A percentile compares a stretch with the other conserved stretches of the same genome.
Conservation (phyloP, 2,888 invertebrate genomes). For the Netelia virgata region DNA sequence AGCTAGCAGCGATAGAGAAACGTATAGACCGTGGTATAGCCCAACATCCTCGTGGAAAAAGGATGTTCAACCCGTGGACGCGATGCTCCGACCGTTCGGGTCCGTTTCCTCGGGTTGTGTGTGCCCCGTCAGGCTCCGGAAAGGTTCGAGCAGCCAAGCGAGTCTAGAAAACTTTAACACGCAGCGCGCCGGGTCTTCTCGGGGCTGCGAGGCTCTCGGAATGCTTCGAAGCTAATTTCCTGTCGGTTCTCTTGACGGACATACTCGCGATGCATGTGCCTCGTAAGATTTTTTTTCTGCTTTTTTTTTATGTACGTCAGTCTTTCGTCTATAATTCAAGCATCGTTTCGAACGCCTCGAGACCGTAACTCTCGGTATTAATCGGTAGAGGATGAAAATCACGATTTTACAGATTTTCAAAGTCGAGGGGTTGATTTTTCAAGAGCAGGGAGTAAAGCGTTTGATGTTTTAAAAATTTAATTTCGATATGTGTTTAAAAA, state of each 20-base stretch:
- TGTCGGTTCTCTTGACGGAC: constrained; percentile 56
- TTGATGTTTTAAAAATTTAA: too few species aligned
- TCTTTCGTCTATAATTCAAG: too few species aligned
- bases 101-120: constrained; percentile 68
- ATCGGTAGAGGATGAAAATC: too few species aligned
- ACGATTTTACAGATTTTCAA: too few species aligned
- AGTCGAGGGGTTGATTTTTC: too few species aligned
- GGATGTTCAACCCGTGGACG: constrained; percentile 72
- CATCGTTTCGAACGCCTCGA: too few species aligned
- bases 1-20: background rate
- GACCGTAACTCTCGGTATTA: too few species aligned
- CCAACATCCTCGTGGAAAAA: constrained; percentile 56
- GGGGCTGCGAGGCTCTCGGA: constrained; percentile 16
- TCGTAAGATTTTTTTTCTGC: constrained; percentile 33
- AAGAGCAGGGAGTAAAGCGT: too few species aligned
- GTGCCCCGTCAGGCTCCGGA: constrained; percentile 54
- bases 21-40: constrained; percentile 25
- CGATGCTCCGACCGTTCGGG: constrained; percentile 67
- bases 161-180: constrained; percentile 61
- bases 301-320: background rate
- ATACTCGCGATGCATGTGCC: constrained; percentile 14
- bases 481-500: too few species aligned
- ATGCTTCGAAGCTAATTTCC: constrained; percentile 58
- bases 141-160: constrained; percentile 71
- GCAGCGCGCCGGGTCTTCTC: constrained; percentile 51